Evolutionary conservation across 2,888 invertebrate genomes (phyloP).

Genomic region (Cataglyphis albicans): DNA sequence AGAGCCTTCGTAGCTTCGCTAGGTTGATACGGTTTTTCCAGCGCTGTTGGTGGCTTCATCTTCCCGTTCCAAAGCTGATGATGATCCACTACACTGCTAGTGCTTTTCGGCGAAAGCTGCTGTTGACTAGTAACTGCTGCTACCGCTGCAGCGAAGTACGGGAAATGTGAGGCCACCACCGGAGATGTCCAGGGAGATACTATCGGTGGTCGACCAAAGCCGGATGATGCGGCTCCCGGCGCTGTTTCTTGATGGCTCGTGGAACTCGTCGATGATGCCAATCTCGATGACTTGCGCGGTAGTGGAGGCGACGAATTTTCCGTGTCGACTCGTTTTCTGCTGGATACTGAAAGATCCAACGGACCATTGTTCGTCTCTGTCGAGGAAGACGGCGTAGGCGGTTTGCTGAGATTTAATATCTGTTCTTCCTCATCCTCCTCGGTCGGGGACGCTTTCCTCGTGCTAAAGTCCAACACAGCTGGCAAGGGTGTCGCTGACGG

Average conservation of each 20-base stretch:
- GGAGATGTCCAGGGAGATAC: conserved; percentile 93
- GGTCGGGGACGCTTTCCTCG: conserved; percentile 88
- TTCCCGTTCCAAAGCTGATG: conserved; percentile 92
- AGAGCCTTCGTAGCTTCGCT: conserved; percentile 95
- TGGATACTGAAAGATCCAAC: conserved; percentile 92
- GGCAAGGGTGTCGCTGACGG: conserved; percentile 85
- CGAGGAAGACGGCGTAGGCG: conserved; percentile 87
- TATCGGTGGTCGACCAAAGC: conserved; percentile 90
- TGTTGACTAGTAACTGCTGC: conserved; percentile 90
- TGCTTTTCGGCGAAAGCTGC: conserved; percentile 90
- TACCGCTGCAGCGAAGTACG: conserved; percentile 93
- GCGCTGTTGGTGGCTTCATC: conserved; percentile 89
- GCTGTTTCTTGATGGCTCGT: conserved; percentile 78
- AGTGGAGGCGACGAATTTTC: conserved; percentile 89
- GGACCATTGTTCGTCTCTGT: conserved; percentile 89
- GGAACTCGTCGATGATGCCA: conserved; percentile 73
- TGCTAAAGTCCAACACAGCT: conserved; percentile 93
- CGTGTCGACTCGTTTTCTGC: conserved; percentile 90
- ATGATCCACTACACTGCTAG: conserved; percentile 86
- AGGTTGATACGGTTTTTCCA: conserved; percentile 87
- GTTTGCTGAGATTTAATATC: conserved; percentile 91
- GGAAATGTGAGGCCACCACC: conserved; percentile 91
- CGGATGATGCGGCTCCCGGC: conserved; percentile 78
- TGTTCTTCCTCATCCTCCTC: conserved; percentile 89
- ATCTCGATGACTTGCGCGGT: conserved; percentile 89